Percentiles rank a stretch among this genome's conserved stretches.
Evolutionary conservation across 2,797 vertebrate species (phyloP).

Genomic region (Lithobates pipiens): DNA sequence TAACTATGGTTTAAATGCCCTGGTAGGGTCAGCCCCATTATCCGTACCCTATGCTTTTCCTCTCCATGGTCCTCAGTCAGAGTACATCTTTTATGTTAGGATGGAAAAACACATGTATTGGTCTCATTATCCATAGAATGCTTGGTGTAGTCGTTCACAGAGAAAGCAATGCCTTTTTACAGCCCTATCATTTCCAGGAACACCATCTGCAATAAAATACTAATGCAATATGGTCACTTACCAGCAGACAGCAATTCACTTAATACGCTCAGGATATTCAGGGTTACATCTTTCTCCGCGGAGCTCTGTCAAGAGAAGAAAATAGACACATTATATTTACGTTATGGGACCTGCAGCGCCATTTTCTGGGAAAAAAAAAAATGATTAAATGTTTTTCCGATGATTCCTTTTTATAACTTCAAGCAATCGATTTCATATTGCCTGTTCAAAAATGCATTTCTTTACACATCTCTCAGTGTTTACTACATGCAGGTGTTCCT

Average conservation of each 20-base stretch:
- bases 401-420: slow-evolving; percentile 3
- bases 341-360: not conserved
- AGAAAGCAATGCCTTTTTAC: slow-evolving; percentile 32
- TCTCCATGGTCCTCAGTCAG: no score
- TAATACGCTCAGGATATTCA: slow-evolving; percentile 83
- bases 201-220: not conserved
- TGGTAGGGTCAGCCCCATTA: no score
- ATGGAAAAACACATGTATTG: slow-evolving; percentile 25
- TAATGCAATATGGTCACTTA: slow-evolving; percentile 69
- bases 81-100: not conserved
- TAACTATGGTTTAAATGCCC: no score
- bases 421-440: slow-evolving; percentile 12
- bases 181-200: slow-evolving; percentile 31
- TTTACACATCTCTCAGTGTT: slow-evolving; percentile 10
- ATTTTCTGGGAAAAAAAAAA: slow-evolving; percentile 8
- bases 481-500: not conserved
- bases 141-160: not conserved
- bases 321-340: slow-evolving; percentile 39
- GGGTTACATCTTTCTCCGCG: slow-evolving; percentile 79
- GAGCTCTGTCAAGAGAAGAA: slow-evolving; percentile 76
- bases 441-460: slow-evolving; percentile 11
- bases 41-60: no score
- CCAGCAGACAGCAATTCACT: slow-evolving; percentile 88
- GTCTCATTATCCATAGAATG: slow-evolving; percentile 39
- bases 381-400: not conserved